Conservation (phyloP, 92 coral and sea anemone species). For the Epizoanthus stellaris region DNA sequence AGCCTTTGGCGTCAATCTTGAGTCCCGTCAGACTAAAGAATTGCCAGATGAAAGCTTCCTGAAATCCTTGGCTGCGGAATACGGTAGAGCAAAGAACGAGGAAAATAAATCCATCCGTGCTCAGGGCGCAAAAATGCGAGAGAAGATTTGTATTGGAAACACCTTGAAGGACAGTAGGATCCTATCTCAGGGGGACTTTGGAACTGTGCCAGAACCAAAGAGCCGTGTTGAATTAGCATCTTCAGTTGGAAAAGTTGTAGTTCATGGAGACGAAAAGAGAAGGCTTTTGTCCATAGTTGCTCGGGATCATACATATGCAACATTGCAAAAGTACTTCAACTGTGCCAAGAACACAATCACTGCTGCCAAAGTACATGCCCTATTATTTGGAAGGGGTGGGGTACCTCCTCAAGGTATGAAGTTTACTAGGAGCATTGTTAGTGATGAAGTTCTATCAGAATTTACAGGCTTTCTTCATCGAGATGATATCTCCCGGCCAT, state of each 20-base stretch:
- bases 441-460: neutral
- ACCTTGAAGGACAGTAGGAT: neutral
- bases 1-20: too few relatives aligned
- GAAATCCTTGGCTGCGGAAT: neutral
- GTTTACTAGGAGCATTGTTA: neutral
- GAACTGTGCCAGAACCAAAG: neutral
- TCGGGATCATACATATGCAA: neutral
- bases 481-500: conserved; percentile 9
- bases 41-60: neutral
- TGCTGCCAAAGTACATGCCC: neutral
- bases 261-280: neutral
- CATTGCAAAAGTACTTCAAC: neutral
- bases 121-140: neutral
- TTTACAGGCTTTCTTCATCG: neutral
- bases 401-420: neutral
- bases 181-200: neutral
- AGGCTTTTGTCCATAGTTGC: neutral
- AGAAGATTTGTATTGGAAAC: neutral
- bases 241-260: neutral
- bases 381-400: neutral
- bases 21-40: too few relatives aligned
- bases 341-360: neutral
- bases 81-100: neutral
- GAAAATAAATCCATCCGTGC: neutral
- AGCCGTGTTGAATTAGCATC: neutral